Base-by-base conservation (phyloP, 2,888 invertebrate species). In the Agrilus mali region DNA sequence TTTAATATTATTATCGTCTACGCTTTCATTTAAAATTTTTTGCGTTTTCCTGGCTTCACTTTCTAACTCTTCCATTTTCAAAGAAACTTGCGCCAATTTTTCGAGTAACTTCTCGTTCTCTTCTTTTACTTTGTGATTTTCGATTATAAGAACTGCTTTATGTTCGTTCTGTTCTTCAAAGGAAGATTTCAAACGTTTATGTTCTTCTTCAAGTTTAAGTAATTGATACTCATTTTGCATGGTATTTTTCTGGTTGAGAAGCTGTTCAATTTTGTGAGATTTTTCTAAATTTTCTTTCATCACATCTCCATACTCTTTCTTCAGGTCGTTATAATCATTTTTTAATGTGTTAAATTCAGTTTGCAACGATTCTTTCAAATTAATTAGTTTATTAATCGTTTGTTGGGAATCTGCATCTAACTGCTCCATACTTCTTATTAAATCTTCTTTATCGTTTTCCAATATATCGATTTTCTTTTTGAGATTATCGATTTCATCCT, bases 291-390 rank as follows among this genome's bases (percentile, higher is more conserved):
- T 53, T 45, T 46, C 45, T 15, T 34, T 41, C n/a, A 45, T n/a
- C 6, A 47, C 42, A 12, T 40, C 43, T 4, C 39, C 43, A 33
- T 47, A 43, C 14, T 41, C 46, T 15, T 36, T 41, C 14, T 43
- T 67, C 1, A 80, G 62, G 34, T 71, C 67, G 2, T 59, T 57
- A 13, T 77, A 56, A 59, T 74, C 74, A 37, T 68, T 69, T 35
- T 61, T 60, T 17, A 72, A 52, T 7, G 55, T 52, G 38, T 67
- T 61, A 15, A 62, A 60, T 10, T 61, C 56, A 36, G 50, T 52
- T 48, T 63, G 63, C n/a, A 68, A 44, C 45, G 61, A 55, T 41
- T 63, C 61, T 48, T 60, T 63, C 27, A 66, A 55, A 12, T 49
- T 52, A 8, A 67, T 56, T 34, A 68, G 51, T 48, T 65, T 60